phyloP scores from a whole-genome alignment of 2,888 invertebrate genomes.

The Megaustenia siamemsis region DNA sequence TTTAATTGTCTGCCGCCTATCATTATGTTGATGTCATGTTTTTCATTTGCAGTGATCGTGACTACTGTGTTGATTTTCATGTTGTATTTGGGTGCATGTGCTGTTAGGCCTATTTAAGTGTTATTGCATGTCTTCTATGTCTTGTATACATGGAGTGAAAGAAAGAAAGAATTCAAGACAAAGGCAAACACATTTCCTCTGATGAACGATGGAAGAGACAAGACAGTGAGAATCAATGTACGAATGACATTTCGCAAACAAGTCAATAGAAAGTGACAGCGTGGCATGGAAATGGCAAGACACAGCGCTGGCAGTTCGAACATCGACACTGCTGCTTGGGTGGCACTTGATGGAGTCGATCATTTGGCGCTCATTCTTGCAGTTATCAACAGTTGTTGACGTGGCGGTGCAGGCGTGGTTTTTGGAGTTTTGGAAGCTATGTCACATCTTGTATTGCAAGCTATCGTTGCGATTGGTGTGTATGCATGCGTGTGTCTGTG shows the following conservation, averaged over 20 bases:
- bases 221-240: background rate
- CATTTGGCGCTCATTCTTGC: slow-evolving; percentile 13
- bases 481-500: too few relatives aligned
- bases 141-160: too few relatives aligned
- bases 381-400: slow-evolving; percentile 15
- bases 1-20: too few relatives aligned
- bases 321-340: background rate
- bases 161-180: too few relatives aligned
- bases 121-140: too few relatives aligned
- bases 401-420: slow-evolving; percentile 6
- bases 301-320: background rate
- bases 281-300: slow-evolving; percentile 36
- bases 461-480: too few relatives aligned
- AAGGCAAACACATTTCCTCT: background rate
- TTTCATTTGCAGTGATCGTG: too few relatives aligned
- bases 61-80: too few relatives aligned
- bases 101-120: too few relatives aligned
- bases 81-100: too few relatives aligned
- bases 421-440: background rate
- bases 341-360: slow-evolving; percentile 4
- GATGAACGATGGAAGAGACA: background rate
- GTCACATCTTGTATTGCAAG: too few relatives aligned
- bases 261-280: slow-evolving; percentile 44
- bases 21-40: too few relatives aligned
- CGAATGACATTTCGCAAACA: slow-evolving; percentile 17